Conservation (phyloP, 2,888 invertebrate genomes). For the Tridacna gigas region DNA sequence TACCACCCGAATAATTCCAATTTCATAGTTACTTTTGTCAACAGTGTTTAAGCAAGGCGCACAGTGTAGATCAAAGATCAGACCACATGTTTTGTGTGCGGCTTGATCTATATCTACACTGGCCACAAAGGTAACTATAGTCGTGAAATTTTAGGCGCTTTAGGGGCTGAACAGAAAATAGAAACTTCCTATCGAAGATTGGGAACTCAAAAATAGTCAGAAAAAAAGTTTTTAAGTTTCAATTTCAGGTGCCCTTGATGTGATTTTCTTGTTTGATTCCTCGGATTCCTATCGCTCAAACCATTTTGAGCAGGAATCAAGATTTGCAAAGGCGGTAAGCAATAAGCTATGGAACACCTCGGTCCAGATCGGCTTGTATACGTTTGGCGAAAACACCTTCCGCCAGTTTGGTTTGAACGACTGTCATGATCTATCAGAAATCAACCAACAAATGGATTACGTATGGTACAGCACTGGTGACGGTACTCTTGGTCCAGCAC, state of each 20-base stretch:
- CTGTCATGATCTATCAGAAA: background rate
- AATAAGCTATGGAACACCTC: background rate
- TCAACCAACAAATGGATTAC: conserved; percentile 15
- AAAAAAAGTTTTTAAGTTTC: too few species aligned
- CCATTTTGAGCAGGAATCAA: background rate
- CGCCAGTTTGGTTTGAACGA: conserved; percentile 15
- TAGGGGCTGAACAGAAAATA: too few species aligned
- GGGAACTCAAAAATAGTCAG: too few species aligned
- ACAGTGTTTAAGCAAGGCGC: too few species aligned
- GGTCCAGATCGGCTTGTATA: conserved; percentile 7
- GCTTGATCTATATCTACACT: too few species aligned
- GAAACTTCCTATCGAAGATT: too few species aligned
- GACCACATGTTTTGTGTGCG: too few species aligned
- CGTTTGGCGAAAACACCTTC: conserved; percentile 21
- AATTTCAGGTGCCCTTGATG: background rate
- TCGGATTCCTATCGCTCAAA: conserved; percentile 5
- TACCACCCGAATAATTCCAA: too few species aligned
- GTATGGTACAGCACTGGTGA: conserved; percentile 40
- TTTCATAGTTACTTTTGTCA: too few species aligned
- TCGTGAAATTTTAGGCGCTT: too few species aligned
- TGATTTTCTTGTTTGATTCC: background rate
- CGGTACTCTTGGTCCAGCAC: conserved; percentile 22
- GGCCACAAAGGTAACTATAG: too few species aligned
- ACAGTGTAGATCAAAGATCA: too few species aligned
- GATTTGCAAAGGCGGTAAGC: background rate